Base-by-base conservation (phyloP, 2,797 vertebrate species). In the Esox lucius region DNA sequence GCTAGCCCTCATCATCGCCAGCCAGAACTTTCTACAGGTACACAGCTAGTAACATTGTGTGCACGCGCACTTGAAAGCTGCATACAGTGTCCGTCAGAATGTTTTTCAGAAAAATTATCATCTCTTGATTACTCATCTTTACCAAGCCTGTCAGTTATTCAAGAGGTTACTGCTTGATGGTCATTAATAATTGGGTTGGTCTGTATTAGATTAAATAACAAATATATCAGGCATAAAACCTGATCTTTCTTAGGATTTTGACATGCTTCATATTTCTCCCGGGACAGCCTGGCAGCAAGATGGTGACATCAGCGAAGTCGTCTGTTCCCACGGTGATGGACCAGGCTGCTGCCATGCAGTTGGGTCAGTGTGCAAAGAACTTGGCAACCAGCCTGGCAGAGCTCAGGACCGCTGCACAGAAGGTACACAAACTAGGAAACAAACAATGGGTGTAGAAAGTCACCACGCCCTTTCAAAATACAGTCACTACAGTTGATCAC, bases 361-460 rank as follows among this genome's bases (percentile, higher is more conserved):
- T 99, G 78, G 96, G 97, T 83, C 97, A 99, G 73, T 99, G 97
- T 87, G 96, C 98, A 67, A 99, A 99, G 91, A 99, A 99, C 81
- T 94, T 99, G 67, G 97, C 98, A 39, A 98, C 97, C 87, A 97
- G 97, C 85, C 87, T 99, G 84, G 97, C 96, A 0, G 98, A 99
- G 85, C 93, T 99, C 0, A 90, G 98, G 61, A 98, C 96, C 0
- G 95, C 97, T 49, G 96, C 96, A 0, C 97, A 98, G 88, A 98
- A 99, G 96, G 98, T 96, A 78, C n/a, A 7, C 7, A 70, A 1
- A 51, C 24, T 26, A 46, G 26, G 39, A 59, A n/a, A 64, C 24
- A 12, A 59, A 17, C 73, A 2, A 3, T 3, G 3, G 7, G 35
- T 39, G 35, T 3, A 3, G 7, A 39, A 3, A 39, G 35, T 39